Percentiles rank a stretch among this genome's conserved stretches.
phyloP scores from a whole-genome alignment of 2,113 vertebrate genomes.

The Sceloporus undulatus region DNA sequence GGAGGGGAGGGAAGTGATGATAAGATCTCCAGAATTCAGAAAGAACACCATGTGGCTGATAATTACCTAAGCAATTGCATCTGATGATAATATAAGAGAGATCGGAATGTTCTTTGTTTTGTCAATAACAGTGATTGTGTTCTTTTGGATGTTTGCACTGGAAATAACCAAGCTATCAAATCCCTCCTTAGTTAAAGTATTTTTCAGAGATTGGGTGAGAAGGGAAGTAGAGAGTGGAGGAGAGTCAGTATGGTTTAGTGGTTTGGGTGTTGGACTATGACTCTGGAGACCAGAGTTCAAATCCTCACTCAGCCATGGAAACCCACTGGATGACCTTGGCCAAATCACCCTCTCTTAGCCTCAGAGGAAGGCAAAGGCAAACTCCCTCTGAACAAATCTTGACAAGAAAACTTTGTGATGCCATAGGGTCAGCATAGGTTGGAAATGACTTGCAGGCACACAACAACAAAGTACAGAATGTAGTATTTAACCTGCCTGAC shows the following conservation, averaged over 20 bases:
- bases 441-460: too few relatives aligned
- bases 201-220: neutral
- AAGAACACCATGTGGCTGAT: conserved; percentile 40
- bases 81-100: conserved; percentile 37
- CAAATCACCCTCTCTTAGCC: too few relatives aligned
- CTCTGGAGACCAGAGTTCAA: too few relatives aligned
- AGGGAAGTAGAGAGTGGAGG: neutral
- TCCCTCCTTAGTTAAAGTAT: neutral
- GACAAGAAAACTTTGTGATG: too few relatives aligned
- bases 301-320: too few relatives aligned
- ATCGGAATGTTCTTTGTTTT: conserved; percentile 44
- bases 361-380: too few relatives aligned
- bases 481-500: neutral
- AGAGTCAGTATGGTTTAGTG: too few relatives aligned
- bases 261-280: too few relatives aligned
- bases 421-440: too few relatives aligned
- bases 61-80: conserved; percentile 53
- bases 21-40: conserved; percentile 57
- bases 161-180: conserved; percentile 10
- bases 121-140: neutral
- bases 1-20: conserved; percentile 19
- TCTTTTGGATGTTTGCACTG: conserved; percentile 21
- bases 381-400: too few relatives aligned
- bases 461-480: too few relatives aligned
- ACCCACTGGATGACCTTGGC: too few relatives aligned